These are phyloP conservation scores for Callyntrura sp. DNA, from an alignment of 2,888 invertebrate species.

Conservation along the genomic window DNA sequence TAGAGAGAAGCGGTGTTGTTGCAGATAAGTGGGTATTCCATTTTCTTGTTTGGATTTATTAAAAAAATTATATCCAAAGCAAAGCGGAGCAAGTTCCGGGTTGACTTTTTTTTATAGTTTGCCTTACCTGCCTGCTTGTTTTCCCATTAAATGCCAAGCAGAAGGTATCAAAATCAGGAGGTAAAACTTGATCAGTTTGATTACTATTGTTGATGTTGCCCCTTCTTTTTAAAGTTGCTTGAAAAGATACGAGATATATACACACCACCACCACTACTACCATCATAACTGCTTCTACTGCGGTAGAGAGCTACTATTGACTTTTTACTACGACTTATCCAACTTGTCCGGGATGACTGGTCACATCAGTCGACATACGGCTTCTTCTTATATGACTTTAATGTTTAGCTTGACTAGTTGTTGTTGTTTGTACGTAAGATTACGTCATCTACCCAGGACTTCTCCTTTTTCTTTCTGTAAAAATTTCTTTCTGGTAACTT, in stretches of 20 bases:
- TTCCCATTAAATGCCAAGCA: slow-evolving; percentile 68
- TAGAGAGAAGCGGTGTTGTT: slow-evolving; percentile 15
- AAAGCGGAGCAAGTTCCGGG: slow-evolving; percentile 75
- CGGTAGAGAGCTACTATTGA: too few species aligned
- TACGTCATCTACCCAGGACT: slow-evolving; percentile 74
- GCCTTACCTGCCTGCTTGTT: slow-evolving; percentile 74
- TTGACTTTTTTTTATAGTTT: slow-evolving; percentile 73
- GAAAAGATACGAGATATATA: slow-evolving; percentile 24
- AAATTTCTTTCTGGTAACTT: slow-evolving; percentile 16
- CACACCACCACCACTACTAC: slow-evolving; percentile 17
- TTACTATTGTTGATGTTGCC: slow-evolving; percentile 68
- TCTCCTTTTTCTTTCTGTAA: slow-evolving; percentile 7
- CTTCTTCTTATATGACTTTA: slow-evolving; percentile 45
- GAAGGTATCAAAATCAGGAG: slow-evolving; percentile 57
- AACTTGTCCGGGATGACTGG: slow-evolving; percentile 74
- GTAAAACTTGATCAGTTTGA: slow-evolving; percentile 75
- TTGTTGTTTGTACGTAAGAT: slow-evolving; percentile 57
- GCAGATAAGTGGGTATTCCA: too few species aligned
- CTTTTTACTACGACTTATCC: slow-evolving; percentile 59
- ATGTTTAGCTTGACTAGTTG: slow-evolving; percentile 59
- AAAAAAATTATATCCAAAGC: too few species aligned
- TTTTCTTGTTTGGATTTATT: too few species aligned
- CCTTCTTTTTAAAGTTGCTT: slow-evolving; percentile 36
- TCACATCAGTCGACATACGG: slow-evolving; percentile 31
- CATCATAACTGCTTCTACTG: slow-evolving; percentile 16